Base-by-base conservation (phyloP, 1,140 invertebrate genomes). In the Heterodera carotae region DNA sequence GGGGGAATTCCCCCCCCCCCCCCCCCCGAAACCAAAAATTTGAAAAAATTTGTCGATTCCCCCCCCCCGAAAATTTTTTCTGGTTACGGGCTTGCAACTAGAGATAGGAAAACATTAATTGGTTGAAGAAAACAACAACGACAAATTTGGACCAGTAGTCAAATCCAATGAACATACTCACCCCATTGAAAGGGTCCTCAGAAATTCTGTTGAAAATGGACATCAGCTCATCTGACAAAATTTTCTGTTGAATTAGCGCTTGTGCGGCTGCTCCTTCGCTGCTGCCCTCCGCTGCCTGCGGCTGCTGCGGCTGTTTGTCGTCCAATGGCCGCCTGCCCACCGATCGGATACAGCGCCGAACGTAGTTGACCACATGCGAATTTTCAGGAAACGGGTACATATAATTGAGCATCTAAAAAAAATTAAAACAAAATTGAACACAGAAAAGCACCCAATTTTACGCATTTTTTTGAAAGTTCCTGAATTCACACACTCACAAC, bases 331-430 rank as follows among this genome's bases (percentile, higher is more conserved):
- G 66, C 70, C 75, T 79, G 53, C 34, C 69, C n/a, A 79, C 33
- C 48, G 78, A 48, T 31, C 78, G 78, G 6, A 79, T 48, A 75
- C 78, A 80, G 10, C 78, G 79, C 22, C 79, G n/a, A 12, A 80
- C 71, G 66, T 80, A 80, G 22, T 22, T 53, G 31, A 79, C 78
- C 43, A 79, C 22, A 34, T 80, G 77, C 1, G 60, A 66, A 43
- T 76, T 79, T 27, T 79, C 78, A 3, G 78, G 66, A 39, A 69
- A 75, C 34, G 69, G 53, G 8, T 80, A 53, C 10, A 79, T 69
- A 53, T 81, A 80, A n/a, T 79, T 80, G 48, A 79, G 78, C 31
- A 79, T 70, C 77, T 78, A 53, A 77, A 80, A 72, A 25, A 43
- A 43, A 43, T 6, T 12, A 43, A 43, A 43, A 43, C n/a, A n/a